These are phyloP conservation scores for Oreotrochilus melanogaster DNA, from an alignment of 2,113 vertebrate species.

Conservation along the genomic window DNA sequence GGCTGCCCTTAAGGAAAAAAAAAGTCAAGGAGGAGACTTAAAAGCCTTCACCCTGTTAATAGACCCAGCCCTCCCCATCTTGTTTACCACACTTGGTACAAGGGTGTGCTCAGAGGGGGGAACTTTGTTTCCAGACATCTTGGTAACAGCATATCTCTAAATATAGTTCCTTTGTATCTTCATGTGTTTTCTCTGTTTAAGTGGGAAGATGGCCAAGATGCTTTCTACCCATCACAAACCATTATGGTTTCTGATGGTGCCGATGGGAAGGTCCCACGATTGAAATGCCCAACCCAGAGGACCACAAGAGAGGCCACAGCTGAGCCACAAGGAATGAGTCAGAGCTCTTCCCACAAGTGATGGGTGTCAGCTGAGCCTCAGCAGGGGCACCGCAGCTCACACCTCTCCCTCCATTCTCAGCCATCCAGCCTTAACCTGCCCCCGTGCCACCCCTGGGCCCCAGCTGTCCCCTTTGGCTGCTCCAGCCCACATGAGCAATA, in stretches of 20 bases:
- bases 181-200: background rate
- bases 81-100: background rate
- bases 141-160: background rate
- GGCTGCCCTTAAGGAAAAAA: background rate
- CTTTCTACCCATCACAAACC: rapidly evolving
- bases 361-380: background rate
- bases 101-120: too few relatives aligned
- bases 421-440: background rate
- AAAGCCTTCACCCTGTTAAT: background rate
- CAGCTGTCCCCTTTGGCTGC: rapidly evolving
- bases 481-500: rapidly evolving
- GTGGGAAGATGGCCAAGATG: background rate
- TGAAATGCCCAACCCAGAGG: background rate
- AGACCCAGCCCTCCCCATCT: background rate
- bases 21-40: background rate
- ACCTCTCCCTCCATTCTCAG: background rate
- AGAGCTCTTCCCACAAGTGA: rapidly evolving
- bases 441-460: rapidly evolving
- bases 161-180: background rate
- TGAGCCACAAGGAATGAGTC: background rate
- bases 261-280: background rate
- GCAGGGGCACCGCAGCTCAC: background rate
- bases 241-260: background rate
- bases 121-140: background rate
- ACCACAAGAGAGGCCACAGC: background rate